Conservation (phyloP, 1,140 invertebrate species). For the Saxidomus purpurata region DNA sequence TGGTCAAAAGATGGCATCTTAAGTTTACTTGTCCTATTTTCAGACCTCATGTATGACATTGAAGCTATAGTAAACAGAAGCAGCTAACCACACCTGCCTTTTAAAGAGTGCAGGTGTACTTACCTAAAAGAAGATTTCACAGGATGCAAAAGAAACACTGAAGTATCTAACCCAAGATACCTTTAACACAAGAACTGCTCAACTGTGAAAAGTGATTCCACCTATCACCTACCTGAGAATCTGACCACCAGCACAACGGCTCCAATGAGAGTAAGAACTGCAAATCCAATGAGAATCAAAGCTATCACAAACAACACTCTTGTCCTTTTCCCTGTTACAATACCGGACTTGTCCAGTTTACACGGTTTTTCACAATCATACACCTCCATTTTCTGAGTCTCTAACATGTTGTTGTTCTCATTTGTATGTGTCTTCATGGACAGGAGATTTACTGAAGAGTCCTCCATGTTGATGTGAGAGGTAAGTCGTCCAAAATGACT, state of each 20-base stretch:
- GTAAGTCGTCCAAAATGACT: too few relatives aligned
- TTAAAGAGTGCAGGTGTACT: too few relatives aligned
- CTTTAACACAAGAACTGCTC: too few relatives aligned
- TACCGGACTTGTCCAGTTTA: not conserved
- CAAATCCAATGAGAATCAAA: not conserved
- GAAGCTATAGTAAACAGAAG: too few relatives aligned
- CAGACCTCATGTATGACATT: too few relatives aligned
- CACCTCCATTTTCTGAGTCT: not conserved
- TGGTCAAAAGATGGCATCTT: too few relatives aligned
- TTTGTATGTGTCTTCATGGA: slow-evolving; percentile 6
- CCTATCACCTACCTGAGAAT: slow-evolving; percentile 26
- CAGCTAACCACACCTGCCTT: too few relatives aligned
- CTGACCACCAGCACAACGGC: slow-evolving; percentile 19
- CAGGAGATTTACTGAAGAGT: slow-evolving; percentile 12
- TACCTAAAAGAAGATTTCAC: too few relatives aligned
- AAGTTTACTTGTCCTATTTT: too few relatives aligned
- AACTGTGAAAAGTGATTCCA: too few relatives aligned
- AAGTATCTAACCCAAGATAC: too few relatives aligned
- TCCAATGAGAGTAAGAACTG: not conserved
- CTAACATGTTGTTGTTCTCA: slow-evolving; percentile 29
- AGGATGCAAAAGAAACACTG: too few relatives aligned
- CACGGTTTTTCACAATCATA: not conserved
- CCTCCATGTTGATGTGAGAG: not conserved
- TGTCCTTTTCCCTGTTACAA: not conserved
- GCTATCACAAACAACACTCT: not conserved